phyloP scores from a whole-genome alignment of 2,888 invertebrate genomes.

The Cenopis cana region DNA sequence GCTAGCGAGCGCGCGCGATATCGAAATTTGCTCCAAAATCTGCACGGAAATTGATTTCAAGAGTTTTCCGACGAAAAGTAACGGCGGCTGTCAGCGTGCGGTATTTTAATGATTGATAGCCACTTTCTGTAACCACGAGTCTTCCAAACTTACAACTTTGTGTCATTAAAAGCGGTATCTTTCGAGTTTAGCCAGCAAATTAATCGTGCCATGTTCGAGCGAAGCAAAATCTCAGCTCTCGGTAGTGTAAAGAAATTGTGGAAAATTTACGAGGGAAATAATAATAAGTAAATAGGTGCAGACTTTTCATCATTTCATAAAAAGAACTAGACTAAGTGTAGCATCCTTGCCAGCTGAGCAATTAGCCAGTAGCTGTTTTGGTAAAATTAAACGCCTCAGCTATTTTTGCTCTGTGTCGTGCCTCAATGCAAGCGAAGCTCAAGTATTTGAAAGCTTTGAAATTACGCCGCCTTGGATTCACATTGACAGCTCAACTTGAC shows the following conservation, averaged over 20 bases:
- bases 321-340: conserved; percentile 3
- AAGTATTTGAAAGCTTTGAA: conserved; percentile 42
- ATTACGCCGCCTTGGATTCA: conserved; percentile 34
- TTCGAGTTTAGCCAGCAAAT: conserved; percentile 41
- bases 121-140: conserved; percentile 44
- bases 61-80: conserved; percentile 65
- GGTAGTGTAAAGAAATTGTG: conserved; percentile 17
- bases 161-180: conserved; percentile 44
- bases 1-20: conserved; percentile 51
- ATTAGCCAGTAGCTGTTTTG: conserved; percentile 23
- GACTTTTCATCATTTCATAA: conserved; percentile 19
- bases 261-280: background rate
- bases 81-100: conserved; percentile 66
- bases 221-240: conserved; percentile 26
- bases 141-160: conserved; percentile 41
- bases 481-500: conserved; percentile 43
- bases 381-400: conserved; percentile 23
- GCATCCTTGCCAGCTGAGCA: background rate
- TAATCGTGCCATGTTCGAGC: conserved; percentile 33
- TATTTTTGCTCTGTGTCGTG: conserved; percentile 20
- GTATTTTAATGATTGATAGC: conserved; percentile 65
- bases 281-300: background rate
- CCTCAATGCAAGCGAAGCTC: conserved; percentile 32
- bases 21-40: conserved; percentile 70
- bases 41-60: conserved; percentile 76